Percentiles rank a stretch among this genome's conserved stretches.
Conservation (phyloP, 2,113 vertebrate species). For the Lagopus leucura region DNA sequence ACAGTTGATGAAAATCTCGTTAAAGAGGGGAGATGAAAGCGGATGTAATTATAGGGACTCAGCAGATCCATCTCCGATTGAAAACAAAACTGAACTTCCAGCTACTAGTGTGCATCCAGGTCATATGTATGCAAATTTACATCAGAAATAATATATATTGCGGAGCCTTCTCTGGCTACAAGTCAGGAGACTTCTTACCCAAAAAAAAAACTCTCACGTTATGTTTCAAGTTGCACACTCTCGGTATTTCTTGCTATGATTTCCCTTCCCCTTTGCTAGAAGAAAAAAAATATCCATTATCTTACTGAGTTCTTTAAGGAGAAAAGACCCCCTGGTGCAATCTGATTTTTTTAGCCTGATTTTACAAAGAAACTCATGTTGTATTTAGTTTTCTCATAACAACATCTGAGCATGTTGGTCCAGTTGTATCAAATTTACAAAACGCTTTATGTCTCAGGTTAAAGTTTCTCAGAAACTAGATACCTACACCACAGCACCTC, state of each 20-base stretch:
- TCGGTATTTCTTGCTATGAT: background rate
- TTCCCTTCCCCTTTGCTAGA: background rate
- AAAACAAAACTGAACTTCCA: background rate
- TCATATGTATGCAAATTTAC: background rate
- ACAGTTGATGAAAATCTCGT: background rate
- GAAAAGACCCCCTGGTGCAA: slow-evolving; percentile 14
- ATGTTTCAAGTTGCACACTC: background rate
- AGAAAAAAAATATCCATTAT: background rate
- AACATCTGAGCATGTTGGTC: background rate
- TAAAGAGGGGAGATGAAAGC: background rate
- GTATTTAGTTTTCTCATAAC: background rate
- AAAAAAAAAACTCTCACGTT: background rate
- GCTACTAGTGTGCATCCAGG: background rate
- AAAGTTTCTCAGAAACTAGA: background rate
- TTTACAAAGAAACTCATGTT: slow-evolving; percentile 9
- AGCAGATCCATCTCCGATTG: background rate
- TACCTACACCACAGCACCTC: background rate
- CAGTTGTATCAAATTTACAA: slow-evolving; percentile 17
- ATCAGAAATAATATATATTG: background rate
- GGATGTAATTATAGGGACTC: background rate
- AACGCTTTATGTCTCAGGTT: background rate
- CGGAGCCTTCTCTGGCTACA: background rate
- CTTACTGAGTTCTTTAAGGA: slow-evolving; percentile 32
- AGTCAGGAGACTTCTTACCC: background rate
- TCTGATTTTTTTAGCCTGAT: background rate